Percentiles rank a stretch among this genome's conserved stretches.
Evolutionary conservation across 2,113 vertebrate species (phyloP).

Genomic region (Paradisaea rubra): DNA sequence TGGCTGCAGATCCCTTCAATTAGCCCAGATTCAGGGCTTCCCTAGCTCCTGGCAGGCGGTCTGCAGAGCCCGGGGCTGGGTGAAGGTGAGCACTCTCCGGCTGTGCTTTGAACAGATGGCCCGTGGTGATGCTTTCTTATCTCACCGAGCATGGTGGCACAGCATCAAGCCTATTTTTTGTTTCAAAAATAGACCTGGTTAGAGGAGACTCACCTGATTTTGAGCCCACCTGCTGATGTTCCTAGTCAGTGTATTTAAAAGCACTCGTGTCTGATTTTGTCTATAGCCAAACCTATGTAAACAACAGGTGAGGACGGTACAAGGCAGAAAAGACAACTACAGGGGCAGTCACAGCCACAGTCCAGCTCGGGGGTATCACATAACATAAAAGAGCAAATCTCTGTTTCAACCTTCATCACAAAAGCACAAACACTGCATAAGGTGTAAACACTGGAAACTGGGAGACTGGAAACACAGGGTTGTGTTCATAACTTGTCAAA

Average conservation of each 20-base stretch:
- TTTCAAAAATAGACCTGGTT: not conserved
- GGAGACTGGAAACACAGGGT: not conserved
- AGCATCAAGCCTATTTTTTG: not conserved
- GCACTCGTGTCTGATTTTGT: not conserved
- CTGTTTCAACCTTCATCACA: not conserved
- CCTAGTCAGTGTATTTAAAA: not conserved
- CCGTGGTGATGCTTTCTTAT: not conserved
- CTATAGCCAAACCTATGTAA: rapidly evolving
- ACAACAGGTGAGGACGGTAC: rapidly evolving
- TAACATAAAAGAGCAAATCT: not conserved
- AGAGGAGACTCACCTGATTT: not conserved
- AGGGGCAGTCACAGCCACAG: not conserved
- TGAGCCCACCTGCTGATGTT: not conserved
- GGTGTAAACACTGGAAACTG: not conserved
- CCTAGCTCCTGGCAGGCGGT: not conserved
- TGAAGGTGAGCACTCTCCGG: rapidly evolving
- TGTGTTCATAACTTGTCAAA: not conserved
- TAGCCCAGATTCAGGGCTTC: not conserved
- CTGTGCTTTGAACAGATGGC: not conserved
- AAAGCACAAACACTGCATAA: rapidly evolving
- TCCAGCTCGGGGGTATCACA: not conserved
- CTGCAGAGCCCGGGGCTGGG: not conserved
- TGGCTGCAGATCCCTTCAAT: not conserved
- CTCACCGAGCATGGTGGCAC: not conserved
- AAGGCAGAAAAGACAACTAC: not conserved